Evolutionary conservation across 2,888 invertebrate genomes (phyloP).

Genomic region (Andrena dorsata): DNA sequence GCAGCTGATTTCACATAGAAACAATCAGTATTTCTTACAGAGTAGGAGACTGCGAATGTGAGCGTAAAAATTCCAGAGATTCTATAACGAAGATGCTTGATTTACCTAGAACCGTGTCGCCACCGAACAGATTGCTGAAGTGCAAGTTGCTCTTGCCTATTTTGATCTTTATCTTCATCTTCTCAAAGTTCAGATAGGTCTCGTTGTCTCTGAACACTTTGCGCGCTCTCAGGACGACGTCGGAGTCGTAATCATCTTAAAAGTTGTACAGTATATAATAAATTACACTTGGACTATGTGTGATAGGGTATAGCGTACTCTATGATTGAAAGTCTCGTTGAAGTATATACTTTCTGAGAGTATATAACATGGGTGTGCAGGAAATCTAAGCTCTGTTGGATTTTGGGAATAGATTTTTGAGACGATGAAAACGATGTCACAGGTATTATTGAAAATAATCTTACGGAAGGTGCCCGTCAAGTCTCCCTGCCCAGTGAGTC

Average conservation of each 20-base stretch:
- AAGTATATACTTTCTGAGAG: no score
- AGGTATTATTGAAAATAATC: conserved; percentile 76
- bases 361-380: no score
- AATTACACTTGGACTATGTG: neutral
- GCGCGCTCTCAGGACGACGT: conserved; percentile 88
- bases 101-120: conserved; percentile 88
- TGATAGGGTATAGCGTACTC: no score
- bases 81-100: conserved; percentile 1
- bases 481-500: conserved; percentile 88
- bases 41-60: no score
- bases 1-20: conserved; percentile 85
- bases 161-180: conserved; percentile 88
- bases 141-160: conserved; percentile 88
- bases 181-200: conserved; percentile 88
- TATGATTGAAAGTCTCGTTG: no score
- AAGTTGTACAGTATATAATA: conserved; percentile 62
- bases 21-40: neutral
- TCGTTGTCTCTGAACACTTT: conserved; percentile 86
- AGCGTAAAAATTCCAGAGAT: neutral
- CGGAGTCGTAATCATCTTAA: conserved; percentile 89
- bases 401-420: no score
- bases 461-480: conserved; percentile 89
- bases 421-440: neutral
- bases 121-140: conserved; percentile 89
- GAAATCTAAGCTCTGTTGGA: no score